Conservation (phyloP, 1,140 invertebrate species). For the Drosophila setifemur region DNA sequence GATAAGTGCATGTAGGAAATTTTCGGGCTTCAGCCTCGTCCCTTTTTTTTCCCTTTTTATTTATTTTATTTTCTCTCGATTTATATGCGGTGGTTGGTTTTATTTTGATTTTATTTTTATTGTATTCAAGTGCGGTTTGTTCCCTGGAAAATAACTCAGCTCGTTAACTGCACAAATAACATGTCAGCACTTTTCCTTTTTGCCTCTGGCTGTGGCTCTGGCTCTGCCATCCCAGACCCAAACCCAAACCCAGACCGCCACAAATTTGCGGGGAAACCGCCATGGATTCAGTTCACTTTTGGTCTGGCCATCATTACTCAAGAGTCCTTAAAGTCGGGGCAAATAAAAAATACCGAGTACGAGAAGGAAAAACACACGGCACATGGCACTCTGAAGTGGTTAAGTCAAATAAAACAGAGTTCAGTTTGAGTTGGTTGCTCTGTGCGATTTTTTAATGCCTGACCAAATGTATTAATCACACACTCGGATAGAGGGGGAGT, state of each 20-base stretch:
- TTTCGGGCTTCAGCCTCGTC: neutral
- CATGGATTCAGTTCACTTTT: conserved; percentile 61
- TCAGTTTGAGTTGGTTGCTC: conserved; percentile 30
- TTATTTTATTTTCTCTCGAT: conserved; percentile 38
- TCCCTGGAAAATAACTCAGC: conserved; percentile 72
- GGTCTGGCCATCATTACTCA: conserved; percentile 69
- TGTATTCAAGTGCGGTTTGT: conserved; percentile 73
- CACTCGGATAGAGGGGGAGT: conserved; percentile 10
- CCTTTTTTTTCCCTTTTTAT: conserved; percentile 1
- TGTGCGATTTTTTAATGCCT: conserved; percentile 45
- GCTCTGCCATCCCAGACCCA: too few species aligned
- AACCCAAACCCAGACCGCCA: conserved; percentile 21
- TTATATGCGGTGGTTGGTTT: conserved; percentile 10
- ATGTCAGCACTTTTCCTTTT: conserved; percentile 57
- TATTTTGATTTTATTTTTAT: conserved; percentile 40
- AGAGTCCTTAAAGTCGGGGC: conserved; percentile 54
- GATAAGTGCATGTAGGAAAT: neutral
- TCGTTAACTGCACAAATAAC: conserved; percentile 79
- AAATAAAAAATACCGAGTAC: conserved; percentile 23
- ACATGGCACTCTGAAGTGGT: conserved; percentile 38
- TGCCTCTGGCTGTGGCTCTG: too few species aligned
- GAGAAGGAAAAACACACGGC: conserved; percentile 29
- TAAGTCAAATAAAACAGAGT: conserved; percentile 50
- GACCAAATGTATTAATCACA: conserved; percentile 58
- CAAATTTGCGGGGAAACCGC: conserved; percentile 65